Evolutionary conservation across 2,113 vertebrate species (phyloP).

Genomic region (Delphinapterus leucas): DNA sequence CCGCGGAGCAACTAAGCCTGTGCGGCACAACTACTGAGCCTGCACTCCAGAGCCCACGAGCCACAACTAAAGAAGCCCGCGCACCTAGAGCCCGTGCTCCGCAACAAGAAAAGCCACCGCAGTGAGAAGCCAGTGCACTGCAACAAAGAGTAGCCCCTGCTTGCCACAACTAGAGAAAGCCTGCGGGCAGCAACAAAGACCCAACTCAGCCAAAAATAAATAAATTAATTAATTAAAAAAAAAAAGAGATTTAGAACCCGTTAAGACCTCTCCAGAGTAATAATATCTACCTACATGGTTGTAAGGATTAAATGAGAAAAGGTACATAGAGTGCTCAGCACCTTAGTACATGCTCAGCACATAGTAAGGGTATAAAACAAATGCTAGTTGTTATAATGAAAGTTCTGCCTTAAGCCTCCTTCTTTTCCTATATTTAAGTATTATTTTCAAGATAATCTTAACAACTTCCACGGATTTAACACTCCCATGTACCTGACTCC

Average conservation of each 20-base stretch:
- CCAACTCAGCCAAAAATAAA: too few relatives aligned
- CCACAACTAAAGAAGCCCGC: too few relatives aligned
- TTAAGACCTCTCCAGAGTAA: neutral
- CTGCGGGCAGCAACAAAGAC: too few relatives aligned
- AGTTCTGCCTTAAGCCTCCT: neutral
- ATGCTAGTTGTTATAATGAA: neutral
- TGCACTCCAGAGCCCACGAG: too few relatives aligned
- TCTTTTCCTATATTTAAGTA: neutral
- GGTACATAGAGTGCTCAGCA: neutral
- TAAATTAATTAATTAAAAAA: neutral
- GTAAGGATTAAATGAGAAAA: neutral
- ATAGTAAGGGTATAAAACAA: neutral
- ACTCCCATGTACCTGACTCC: neutral
- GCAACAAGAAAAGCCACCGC: too few relatives aligned
- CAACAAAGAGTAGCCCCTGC: too few relatives aligned
- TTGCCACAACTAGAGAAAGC: too few relatives aligned
- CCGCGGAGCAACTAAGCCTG: too few relatives aligned
- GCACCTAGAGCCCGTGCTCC: too few relatives aligned
- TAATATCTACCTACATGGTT: neutral
- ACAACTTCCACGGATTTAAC: neutral
- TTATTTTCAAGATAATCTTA: neutral
- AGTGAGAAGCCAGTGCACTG: too few relatives aligned
- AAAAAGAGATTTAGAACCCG: neutral
- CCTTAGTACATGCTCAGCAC: neutral
- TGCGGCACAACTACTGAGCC: too few relatives aligned